Conservation (phyloP, 2,888 invertebrate species). For the Cerceris ruficornis region DNA sequence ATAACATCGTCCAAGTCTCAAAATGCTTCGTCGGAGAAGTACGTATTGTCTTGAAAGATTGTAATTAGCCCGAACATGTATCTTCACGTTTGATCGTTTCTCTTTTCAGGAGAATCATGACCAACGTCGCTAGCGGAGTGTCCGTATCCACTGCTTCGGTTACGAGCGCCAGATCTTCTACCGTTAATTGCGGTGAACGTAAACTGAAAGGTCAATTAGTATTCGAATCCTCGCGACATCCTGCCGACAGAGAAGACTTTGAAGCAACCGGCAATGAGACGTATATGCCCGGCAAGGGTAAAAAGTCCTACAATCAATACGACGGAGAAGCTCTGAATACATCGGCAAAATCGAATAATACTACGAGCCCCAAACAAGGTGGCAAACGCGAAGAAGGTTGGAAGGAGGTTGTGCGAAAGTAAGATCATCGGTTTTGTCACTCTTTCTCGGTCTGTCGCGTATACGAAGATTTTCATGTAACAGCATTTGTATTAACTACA, state of each 20-base stretch:
- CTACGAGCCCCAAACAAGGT: slow-evolving; percentile 87
- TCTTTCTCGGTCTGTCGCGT: not conserved
- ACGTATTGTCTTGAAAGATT: slow-evolving; percentile 24
- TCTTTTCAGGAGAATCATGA: slow-evolving; percentile 67
- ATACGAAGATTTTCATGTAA: not conserved
- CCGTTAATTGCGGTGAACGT: slow-evolving; percentile 71
- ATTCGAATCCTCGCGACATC: slow-evolving; percentile 88
- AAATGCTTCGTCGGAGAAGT: slow-evolving; percentile 60
- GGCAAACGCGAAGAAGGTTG: slow-evolving; percentile 94
- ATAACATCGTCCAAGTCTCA: slow-evolving; percentile 74
- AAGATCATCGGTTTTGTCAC: slow-evolving; percentile 64
- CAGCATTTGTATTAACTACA: not conserved
- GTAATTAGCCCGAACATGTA: not conserved
- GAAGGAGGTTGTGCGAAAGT: slow-evolving; percentile 97
- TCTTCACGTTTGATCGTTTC: not conserved
- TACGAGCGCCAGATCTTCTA: slow-evolving; percentile 67
- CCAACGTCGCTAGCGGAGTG: slow-evolving; percentile 60
- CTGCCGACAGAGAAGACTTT: slow-evolving; percentile 89
- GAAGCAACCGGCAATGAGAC: slow-evolving; percentile 87
- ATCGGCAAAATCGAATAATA: slow-evolving; percentile 79
- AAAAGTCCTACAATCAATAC: slow-evolving; percentile 77
- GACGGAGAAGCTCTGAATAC: slow-evolving; percentile 73
- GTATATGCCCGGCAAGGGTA: slow-evolving; percentile 82
- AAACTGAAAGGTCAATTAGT: slow-evolving; percentile 84
- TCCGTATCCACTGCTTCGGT: slow-evolving; percentile 63